Base-by-base conservation (phyloP, 2,113 vertebrate species). In the Sinocyclocheilus grahami region DNA sequence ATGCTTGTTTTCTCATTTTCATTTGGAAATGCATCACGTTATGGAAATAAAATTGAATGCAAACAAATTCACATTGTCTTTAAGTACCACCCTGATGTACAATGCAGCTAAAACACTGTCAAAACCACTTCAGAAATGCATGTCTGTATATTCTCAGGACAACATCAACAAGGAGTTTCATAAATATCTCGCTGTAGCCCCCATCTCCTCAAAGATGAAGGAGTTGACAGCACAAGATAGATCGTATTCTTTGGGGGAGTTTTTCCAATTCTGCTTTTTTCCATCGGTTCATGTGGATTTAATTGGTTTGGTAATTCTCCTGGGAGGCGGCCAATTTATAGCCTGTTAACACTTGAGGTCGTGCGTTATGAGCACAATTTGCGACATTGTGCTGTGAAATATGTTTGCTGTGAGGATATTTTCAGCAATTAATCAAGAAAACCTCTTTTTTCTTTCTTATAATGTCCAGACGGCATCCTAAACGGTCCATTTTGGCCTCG, bases 261-360 rank as follows among this genome's bases (percentile, higher is more conserved):
- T 84, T 81, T 86, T 81, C 76, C 65, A 60, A 71, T 53, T 78
- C 18, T 27, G 67, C 46, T 53, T 22, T 46, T 55, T 78, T 78
- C 4, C 5, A 16, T 67, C 76, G 9, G 53, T 42, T 84, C 89
- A 90, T 90, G 79, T 91, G 89, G 89, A 78, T 83, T 82, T 91
- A 88, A 91, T 90, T 89, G 88, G 74, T 72, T 75, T 42, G 78
- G 87, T 78, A 58, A 87, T 85, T 87, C 86, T 83, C 84, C 16
- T 39, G 78, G 55, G 89, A 88, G 72, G 75, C 53, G 78, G 48
- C 53, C 86, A 86, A 85, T 90, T 92, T 89, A 90, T 90, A 88
- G 86, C 74, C 89, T 89, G 90, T 90, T 90, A 90, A 91, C 85
- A 90, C 77, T 60, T 86, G 84, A 89, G 83, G 85, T 88, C 55